phyloP scores from a whole-genome alignment of 2,113 vertebrate species.

The Podiceps cristatus region DNA sequence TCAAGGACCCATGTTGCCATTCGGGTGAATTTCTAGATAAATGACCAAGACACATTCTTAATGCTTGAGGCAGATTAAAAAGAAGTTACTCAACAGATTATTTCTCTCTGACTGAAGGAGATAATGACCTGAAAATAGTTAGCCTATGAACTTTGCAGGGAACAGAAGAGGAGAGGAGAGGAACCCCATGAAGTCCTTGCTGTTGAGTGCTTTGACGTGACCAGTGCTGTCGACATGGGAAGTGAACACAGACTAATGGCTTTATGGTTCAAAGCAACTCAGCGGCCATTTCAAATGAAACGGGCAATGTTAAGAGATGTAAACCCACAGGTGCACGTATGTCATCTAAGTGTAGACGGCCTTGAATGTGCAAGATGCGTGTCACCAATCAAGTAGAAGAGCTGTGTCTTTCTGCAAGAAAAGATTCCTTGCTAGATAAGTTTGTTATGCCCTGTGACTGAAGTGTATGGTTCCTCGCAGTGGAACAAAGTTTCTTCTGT shows the following conservation, averaged over 20 bases:
- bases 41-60: background rate
- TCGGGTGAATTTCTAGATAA: background rate
- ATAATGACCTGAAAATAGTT: background rate
- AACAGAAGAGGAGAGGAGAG: background rate
- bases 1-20: fast-evolving
- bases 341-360: background rate
- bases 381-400: background rate
- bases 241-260: background rate
- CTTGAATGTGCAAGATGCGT: fast-evolving
- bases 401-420: background rate
- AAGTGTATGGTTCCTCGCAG: fast-evolving
- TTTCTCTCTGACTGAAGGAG: background rate
- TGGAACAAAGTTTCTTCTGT: background rate
- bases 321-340: fast-evolving
- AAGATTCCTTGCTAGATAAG: background rate
- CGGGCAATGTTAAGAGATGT: background rate
- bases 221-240: background rate
- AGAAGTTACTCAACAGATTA: background rate
- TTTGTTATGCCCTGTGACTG: background rate
- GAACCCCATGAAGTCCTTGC: background rate
- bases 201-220: background rate
- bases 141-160: background rate
- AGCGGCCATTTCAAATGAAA: background rate
- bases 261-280: background rate
- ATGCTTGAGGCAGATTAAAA: background rate